Percentiles rank a stretch among this genome's conserved stretches.
phyloP scores from a whole-genome alignment of 1,140 invertebrate species.

The Varroa destructor region DNA sequence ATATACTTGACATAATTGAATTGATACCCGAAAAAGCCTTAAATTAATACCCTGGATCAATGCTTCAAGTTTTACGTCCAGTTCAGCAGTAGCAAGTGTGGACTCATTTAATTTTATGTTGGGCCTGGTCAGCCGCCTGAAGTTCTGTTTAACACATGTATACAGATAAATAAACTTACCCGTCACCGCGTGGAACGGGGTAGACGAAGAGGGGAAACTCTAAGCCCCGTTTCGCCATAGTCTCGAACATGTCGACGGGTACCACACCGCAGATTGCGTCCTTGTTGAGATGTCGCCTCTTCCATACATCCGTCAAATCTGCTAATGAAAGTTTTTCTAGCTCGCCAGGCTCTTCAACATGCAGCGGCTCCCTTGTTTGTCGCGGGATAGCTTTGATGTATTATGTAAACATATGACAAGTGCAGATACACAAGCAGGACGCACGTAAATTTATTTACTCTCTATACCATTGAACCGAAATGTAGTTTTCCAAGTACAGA shows the following conservation, averaged over 20 bases:
- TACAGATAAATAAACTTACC: neutral
- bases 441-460: too few relatives aligned
- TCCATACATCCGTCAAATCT: neutral
- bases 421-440: too few relatives aligned
- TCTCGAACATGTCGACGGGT: neutral
- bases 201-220: constrained; percentile 16
- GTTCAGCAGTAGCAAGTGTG: too few relatives aligned
- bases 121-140: too few relatives aligned
- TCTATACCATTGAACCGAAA: too few relatives aligned
- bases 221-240: constrained; percentile 9
- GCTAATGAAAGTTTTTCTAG: neutral
- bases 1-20: too few relatives aligned
- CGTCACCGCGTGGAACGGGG: constrained; percentile 11
- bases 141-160: too few relatives aligned
- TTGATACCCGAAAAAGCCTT: too few relatives aligned
- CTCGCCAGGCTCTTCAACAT: neutral
- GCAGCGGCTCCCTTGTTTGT: constrained; percentile 1
- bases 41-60: too few relatives aligned
- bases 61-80: too few relatives aligned
- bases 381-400: neutral
- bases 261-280: constrained; percentile 25
- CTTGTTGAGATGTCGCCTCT: constrained; percentile 15
- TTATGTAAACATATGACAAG: neutral
- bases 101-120: too few relatives aligned
- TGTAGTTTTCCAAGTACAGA: too few relatives aligned